A percentile compares a stretch with the other conserved stretches of the same genome.
Evolutionary conservation across 2,888 invertebrate species (phyloP).

Genomic region (Xanthorhoe designata): DNA sequence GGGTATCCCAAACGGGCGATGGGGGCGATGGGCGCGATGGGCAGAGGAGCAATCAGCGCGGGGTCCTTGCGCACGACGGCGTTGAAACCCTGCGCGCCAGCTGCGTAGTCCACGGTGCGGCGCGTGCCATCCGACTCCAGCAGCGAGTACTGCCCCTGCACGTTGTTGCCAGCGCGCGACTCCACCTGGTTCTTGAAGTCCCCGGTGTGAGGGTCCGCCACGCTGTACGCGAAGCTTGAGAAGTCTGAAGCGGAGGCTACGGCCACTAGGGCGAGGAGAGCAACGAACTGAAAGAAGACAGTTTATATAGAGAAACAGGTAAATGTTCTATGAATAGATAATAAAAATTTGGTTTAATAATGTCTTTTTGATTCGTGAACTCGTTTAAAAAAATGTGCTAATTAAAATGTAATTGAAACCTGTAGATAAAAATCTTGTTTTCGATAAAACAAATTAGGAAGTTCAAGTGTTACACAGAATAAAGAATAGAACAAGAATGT

Average conservation of each 20-base stretch:
- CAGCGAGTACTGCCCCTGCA: constrained; percentile 65
- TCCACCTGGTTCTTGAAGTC: constrained; percentile 80
- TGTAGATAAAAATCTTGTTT: not conserved
- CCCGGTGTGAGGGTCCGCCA: constrained; percentile 80
- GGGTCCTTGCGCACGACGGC: constrained; percentile 82
- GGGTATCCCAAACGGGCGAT: constrained; percentile 41
- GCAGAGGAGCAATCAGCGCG: constrained; percentile 48
- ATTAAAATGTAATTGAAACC: too few species aligned
- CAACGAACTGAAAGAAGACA: constrained; percentile 61
- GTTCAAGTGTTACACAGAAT: not conserved
- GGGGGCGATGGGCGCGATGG: constrained; percentile 35
- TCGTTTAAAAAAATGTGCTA: too few species aligned
- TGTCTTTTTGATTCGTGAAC: too few species aligned
- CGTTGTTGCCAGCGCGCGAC: constrained; percentile 54
- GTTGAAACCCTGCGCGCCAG: constrained; percentile 82
- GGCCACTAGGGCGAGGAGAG: constrained; percentile 60
- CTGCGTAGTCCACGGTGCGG: constrained; percentile 83
- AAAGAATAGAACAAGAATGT: not conserved
- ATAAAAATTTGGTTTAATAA: not conserved
- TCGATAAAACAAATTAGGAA: not conserved
- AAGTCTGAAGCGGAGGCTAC: constrained; percentile 57
- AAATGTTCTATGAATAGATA: too few species aligned
- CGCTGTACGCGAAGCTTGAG: constrained; percentile 79
- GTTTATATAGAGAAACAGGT: not conserved
- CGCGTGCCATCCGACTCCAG: constrained; percentile 81